Conservation (phyloP, 1,140 invertebrate species). For the Caenorhabditis inopinata region DNA sequence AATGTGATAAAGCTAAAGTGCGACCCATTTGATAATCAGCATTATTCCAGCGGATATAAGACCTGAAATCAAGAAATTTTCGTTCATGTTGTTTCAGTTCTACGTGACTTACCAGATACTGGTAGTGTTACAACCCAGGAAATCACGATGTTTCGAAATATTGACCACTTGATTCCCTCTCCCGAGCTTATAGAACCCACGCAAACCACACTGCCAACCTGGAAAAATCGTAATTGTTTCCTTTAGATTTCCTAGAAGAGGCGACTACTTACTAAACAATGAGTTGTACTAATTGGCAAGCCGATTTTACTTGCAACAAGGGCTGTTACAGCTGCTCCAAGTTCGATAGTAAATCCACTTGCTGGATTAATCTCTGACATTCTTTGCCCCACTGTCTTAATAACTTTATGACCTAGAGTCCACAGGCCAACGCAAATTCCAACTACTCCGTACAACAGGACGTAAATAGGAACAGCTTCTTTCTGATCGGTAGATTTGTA, state of each 20-base stretch:
- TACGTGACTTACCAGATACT: constrained; percentile 74
- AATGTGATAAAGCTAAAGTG: not conserved
- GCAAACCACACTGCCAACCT: constrained; percentile 70
- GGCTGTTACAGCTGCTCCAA: constrained; percentile 74
- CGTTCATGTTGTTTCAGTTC: not conserved
- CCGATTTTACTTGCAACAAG: constrained; percentile 90
- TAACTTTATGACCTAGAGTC: constrained; percentile 87
- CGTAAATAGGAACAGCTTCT: constrained; percentile 51
- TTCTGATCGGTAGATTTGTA: constrained; percentile 19
- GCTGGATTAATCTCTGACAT: constrained; percentile 91
- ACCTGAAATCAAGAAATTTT: not conserved
- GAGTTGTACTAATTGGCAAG: constrained; percentile 92
- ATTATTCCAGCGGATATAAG: constrained; percentile 49
- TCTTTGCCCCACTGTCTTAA: constrained; percentile 92
- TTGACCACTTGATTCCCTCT: constrained; percentile 62
- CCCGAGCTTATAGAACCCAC: constrained; percentile 59
- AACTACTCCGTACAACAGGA: constrained; percentile 84
- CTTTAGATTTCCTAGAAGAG: not conserved
- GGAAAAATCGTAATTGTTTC: not conserved
- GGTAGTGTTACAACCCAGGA: constrained; percentile 95
- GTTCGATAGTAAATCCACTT: constrained; percentile 63
- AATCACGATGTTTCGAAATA: constrained; percentile 81
- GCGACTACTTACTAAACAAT: constrained; percentile 81
- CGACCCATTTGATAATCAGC: constrained; percentile 31
- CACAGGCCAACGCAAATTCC: constrained; percentile 92